Percentiles rank a stretch among this genome's conserved stretches.
phyloP scores from a whole-genome alignment of 2,888 invertebrate genomes.

The Aphodius sticticus region DNA sequence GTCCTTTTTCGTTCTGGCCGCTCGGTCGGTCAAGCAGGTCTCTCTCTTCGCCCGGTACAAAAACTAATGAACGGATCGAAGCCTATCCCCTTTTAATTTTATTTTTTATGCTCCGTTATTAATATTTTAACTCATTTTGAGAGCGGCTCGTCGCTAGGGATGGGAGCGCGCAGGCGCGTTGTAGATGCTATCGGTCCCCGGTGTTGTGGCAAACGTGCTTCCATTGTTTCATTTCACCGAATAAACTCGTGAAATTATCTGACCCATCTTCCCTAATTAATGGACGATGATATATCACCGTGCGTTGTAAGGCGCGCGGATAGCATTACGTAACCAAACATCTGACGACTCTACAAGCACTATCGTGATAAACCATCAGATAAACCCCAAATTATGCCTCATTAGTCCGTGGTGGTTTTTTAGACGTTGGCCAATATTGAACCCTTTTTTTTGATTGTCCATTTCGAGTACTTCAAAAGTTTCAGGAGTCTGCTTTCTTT shows the following conservation, averaged over 20 bases:
- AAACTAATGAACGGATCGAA: slow-evolving; percentile 56
- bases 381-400: not conserved
- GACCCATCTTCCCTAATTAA: slow-evolving; percentile 48
- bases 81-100: slow-evolving; percentile 52
- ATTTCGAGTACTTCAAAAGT: not conserved
- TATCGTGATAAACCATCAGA: not conserved
- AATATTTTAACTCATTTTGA: slow-evolving; percentile 54
- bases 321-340: not conserved
- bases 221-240: slow-evolving; percentile 44
- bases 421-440: not conserved
- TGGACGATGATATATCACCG: slow-evolving; percentile 48
- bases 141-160: slow-evolving; percentile 11
- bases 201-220: slow-evolving; percentile 32
- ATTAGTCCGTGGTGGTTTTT: not conserved
- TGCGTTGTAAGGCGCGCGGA: not conserved
- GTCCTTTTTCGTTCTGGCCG: not conserved
- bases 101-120: slow-evolving; percentile 53
- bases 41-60: slow-evolving; percentile 43
- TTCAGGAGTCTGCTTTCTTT: too few relatives aligned
- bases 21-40: not conserved
- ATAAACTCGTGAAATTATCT: slow-evolving; percentile 49
- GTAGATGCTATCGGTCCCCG: slow-evolving; percentile 13
- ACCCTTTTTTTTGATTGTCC: not conserved
- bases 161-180: slow-evolving; percentile 9
- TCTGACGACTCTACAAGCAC: not conserved